These are phyloP conservation scores for Umimayanthus chanpuru DNA, from an alignment of 92 coral and sea anemone genomes.

Conservation along the genomic window DNA sequence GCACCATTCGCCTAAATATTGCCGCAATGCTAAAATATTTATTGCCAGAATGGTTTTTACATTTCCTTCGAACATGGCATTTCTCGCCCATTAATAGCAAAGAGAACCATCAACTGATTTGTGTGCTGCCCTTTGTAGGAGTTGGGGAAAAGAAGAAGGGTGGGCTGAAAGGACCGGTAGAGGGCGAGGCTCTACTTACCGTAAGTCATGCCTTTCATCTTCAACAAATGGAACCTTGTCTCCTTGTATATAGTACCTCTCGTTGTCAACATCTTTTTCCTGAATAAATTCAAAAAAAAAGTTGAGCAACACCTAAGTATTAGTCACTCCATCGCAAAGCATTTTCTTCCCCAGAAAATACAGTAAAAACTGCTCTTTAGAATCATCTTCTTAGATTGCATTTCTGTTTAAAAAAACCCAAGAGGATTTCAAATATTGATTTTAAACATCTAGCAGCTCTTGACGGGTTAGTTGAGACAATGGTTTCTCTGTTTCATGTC, in stretches of 20 bases:
- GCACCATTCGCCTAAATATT: no score
- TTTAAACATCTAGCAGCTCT: no score
- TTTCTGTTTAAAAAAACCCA: neutral
- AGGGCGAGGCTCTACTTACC: neutral
- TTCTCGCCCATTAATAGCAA: no score
- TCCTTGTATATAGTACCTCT: conserved; percentile 18
- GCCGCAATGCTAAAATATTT: no score
- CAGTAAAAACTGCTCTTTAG: neutral
- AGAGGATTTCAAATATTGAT: no score
- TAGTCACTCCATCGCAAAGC: neutral
- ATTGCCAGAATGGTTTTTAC: no score
- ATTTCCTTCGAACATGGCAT: no score
- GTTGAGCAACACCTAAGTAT: neutral
- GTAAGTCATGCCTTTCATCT: conserved; percentile 27
- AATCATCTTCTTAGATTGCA: neutral
- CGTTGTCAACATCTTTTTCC: conserved; percentile 25
- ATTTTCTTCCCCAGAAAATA: no score
- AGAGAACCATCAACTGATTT: no score
- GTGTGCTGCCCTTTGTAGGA: no score
- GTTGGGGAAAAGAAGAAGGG: neutral
- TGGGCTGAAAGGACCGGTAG: neutral
- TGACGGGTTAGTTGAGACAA: no score
- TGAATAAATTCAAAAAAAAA: neutral
- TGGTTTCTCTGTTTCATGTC: no score
- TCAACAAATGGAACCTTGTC: neutral